phyloP scores from a whole-genome alignment of 2,797 vertebrate species.

The Vultur gryphus region DNA sequence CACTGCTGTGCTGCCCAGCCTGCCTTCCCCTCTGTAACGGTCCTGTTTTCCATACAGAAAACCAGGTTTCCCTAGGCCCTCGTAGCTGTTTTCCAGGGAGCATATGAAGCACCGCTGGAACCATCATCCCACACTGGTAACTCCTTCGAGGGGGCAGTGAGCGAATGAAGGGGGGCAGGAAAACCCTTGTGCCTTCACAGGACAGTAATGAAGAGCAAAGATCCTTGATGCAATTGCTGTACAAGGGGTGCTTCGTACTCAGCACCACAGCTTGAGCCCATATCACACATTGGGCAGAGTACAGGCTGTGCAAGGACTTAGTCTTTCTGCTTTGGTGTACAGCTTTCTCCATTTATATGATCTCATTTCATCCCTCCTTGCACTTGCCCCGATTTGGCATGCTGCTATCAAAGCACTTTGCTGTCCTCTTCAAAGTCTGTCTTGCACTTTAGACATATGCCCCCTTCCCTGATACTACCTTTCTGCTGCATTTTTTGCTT shows the following conservation, averaged over 20 bases:
- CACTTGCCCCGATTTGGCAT: background rate
- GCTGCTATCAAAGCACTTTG: background rate
- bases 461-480: background rate
- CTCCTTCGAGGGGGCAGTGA: background rate
- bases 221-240: background rate
- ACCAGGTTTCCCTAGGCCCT: background rate
- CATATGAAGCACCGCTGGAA: background rate
- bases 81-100: background rate
- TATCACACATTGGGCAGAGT: background rate
- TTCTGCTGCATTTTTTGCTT: background rate
- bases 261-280: background rate
- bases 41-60: background rate
- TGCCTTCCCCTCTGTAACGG: background rate
- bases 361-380: background rate
- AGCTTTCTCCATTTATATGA: background rate
- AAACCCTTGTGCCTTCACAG: background rate
- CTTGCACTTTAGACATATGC: background rate
- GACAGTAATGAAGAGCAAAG: background rate
- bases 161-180: background rate
- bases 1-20: background rate
- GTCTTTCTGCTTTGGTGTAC: background rate
- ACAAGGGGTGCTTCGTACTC: background rate
- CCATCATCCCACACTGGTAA: background rate
- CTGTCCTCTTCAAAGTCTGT: background rate
- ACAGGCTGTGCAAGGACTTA: background rate